Base-by-base conservation (phyloP, 2,888 invertebrate genomes). In the Macaria liturata region DNA sequence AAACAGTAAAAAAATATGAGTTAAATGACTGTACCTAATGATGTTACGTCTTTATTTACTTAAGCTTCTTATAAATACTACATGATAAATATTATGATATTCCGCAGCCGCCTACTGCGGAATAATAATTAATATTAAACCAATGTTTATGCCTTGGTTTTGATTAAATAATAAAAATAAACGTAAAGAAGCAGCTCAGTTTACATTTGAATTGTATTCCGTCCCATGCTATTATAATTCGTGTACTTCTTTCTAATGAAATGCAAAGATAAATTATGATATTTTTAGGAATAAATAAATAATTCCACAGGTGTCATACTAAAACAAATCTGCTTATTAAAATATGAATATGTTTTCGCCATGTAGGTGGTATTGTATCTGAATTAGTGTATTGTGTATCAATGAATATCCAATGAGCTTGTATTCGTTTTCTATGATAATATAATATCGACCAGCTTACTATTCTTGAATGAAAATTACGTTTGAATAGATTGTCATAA, bases 341-440 rank as follows among this genome's bases (percentile, higher is more conserved):
- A n/a, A 49, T 52, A 44, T 32, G 34, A 45, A 42, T 32, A 47
- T 54, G 30, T 52, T 49, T 58, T 54, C 49, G 55, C 59, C 20
- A 49, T 59, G 59, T 59, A 56, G 59, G 59, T 60, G 59, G 59
- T 32, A 49, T 49, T 49, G 39, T 52, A 31, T 49, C 37, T 34
- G 39, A 55, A 60, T 60, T 49, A 46, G 42, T 59, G 40, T 55
- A 48, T 51, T 47, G 50, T 44, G 3, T 44, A 48, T 40, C 39
- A 31, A 54, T 59, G 59, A 59, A 59, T 59, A 59, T 43, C 30
- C 46, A 54, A 59, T 59, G 50, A 54, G 47, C 39, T 20, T 51
- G 7, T 9, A 54, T 51, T 51, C 46, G 9, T 54, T 59, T 50
- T 40, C 44, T 59, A 59, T 54, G 59, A 48, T 54, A 59, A 54